Evolutionary conservation across 2,888 invertebrate species (phyloP), one percentile per base, ranked within the genome.

Genomic region (Spisula subtruncata): DNA sequence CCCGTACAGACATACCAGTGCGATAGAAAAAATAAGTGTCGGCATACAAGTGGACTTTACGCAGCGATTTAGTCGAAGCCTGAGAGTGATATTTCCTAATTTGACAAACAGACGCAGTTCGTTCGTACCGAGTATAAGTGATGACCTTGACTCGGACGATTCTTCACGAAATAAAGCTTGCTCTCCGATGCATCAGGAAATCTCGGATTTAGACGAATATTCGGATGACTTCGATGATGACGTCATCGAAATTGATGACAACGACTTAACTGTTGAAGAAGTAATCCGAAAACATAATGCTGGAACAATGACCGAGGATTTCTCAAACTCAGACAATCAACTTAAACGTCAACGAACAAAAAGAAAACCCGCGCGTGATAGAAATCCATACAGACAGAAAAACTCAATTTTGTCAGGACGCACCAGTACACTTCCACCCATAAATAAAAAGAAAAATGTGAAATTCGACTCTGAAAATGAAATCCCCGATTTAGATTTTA

Each of bases 281-380:
- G 87, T 91, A 20, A 41, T 87, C 16, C 75, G 88, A 2, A 90
- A 75, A 25, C 88, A 89, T 51, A 89, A 92, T 86, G 90, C 87
- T 2, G 90, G 92, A 25, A 92, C 92, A 20, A 92, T 92, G 92
- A 92, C 92, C 0, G 89, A 90, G 10, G 71, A 35, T 18, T 75
- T 18, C 10, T 12, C 25, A 12, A 66, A 0, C 35, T 80, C 0
- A 51, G 48, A 54, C 75, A 81, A n/a, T 54, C 51, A 25, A 80
- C 66, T 0, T 32, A 81, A 56, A 80, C 84, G 71, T 56, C 81
- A 46, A 84, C 29, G 54, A 83, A 89, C 54, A 91, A 86, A 89
- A 87, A 80, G 82, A 83, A 88, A 79, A 54, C 41, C 18, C 80
- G 25, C 29, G 25, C 81, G 66, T 46, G 89, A 88, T 81, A 66